Conservation (phyloP, 2,888 invertebrate species). For the Sphinx pinastri region DNA sequence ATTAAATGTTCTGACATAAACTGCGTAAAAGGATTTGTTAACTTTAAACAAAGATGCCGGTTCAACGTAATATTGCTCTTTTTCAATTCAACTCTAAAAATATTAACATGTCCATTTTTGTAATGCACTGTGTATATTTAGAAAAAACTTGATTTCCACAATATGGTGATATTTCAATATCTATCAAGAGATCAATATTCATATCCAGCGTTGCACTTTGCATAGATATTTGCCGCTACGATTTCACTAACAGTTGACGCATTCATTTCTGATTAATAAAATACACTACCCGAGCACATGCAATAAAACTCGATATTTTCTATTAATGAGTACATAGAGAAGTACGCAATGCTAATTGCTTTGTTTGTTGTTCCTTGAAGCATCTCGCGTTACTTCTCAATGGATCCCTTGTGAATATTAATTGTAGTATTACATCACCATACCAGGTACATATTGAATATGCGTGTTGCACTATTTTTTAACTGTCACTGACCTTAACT, state of each 20-base stretch:
- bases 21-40: no score
- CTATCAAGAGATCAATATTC: neutral
- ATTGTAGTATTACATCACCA: neutral
- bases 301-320: constrained; percentile 3
- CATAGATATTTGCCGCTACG: neutral
- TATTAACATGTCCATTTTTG: no score
- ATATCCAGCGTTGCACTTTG: neutral
- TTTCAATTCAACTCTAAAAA: no score
- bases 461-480: constrained; percentile 10
- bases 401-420: constrained; percentile 8
- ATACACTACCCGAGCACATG: neutral
- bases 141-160: neutral
- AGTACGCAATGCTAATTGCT: constrained; percentile 8
- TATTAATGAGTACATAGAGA: constrained; percentile 1
- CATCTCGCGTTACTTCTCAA: constrained; percentile 9
- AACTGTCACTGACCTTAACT: constrained; percentile 60
- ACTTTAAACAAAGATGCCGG: no score
- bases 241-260: neutral
- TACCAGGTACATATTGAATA: neutral
- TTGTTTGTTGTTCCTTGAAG: constrained; percentile 18
- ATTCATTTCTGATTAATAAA: neutral
- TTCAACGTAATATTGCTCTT: no score
- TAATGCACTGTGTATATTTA: no score
- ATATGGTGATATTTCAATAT: neutral
- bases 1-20: no score